Conservation (phyloP, 2,797 vertebrate genomes). For the Fratercula arctica region DNA sequence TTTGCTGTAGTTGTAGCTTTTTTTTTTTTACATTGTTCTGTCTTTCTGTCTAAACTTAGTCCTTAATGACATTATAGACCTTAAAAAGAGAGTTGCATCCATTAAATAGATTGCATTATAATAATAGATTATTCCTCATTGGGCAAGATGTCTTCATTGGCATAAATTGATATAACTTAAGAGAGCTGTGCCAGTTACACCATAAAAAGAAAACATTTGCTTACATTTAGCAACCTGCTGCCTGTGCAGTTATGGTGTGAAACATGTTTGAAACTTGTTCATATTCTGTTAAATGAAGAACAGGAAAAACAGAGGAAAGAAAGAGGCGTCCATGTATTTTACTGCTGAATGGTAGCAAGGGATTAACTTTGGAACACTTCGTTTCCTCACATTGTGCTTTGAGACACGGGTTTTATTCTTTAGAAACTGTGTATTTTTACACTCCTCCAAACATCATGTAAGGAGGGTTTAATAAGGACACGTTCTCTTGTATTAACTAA, state of each 20-base stretch:
- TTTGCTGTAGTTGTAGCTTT: background rate
- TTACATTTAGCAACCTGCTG: background rate
- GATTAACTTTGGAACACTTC: constrained; percentile 72
- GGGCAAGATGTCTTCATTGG: background rate
- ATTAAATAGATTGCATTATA: background rate
- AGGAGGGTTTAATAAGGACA: constrained; percentile 2
- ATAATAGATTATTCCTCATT: background rate
- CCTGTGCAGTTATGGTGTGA: background rate
- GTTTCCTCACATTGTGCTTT: constrained; percentile 76
- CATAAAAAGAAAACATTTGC: background rate
- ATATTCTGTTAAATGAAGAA: constrained; percentile 49
- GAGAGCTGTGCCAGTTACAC: background rate
- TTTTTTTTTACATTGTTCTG: background rate
- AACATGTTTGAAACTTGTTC: background rate
- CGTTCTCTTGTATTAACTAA: background rate
- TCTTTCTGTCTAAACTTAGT: background rate
- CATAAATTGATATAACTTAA: background rate
- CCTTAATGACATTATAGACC: background rate
- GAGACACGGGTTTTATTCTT: constrained; percentile 49
- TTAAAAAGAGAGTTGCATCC: background rate
- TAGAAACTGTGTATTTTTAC: constrained; percentile 29
- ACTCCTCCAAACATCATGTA: background rate
- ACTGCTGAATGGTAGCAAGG: constrained; percentile 71
- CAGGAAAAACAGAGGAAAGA: constrained; percentile 73
- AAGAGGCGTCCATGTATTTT: constrained; percentile 60